Conservation (phyloP, 2,113 vertebrate genomes). For the Ammodramus savannarum region DNA sequence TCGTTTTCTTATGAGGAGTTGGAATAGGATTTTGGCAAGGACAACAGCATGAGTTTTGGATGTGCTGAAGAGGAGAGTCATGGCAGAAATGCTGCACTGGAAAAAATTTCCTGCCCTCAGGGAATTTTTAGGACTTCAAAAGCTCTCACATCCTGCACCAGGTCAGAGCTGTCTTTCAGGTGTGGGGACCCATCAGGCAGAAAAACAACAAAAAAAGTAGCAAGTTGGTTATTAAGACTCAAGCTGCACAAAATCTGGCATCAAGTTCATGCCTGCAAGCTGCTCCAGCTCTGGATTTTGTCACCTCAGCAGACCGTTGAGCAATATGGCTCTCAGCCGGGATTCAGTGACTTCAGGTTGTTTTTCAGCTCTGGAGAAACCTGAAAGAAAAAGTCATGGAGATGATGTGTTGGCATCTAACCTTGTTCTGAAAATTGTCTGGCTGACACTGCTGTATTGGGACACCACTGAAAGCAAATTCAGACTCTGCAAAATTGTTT, state of each 20-base stretch:
- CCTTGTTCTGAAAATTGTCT: neutral
- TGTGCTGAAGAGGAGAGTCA: neutral
- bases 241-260: neutral
- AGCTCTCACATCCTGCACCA: neutral
- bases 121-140: neutral
- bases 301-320: neutral
- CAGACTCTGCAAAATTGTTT: constrained; percentile 1
- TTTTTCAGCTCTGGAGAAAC: neutral
- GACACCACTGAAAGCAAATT: neutral
- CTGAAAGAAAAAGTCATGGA: neutral
- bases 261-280: neutral
- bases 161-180: neutral
- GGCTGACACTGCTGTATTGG: neutral
- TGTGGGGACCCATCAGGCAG: neutral
- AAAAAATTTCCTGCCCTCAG: neutral
- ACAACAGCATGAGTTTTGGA: neutral
- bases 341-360: neutral
- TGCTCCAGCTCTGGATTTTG: neutral
- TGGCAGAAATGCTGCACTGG: neutral
- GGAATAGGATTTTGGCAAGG: neutral
- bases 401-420: neutral
- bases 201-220: neutral
- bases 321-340: neutral
- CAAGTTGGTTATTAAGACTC: neutral
- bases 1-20: neutral